phyloP scores from a whole-genome alignment of 2,797 vertebrate species.

The Delichon dasypus region DNA sequence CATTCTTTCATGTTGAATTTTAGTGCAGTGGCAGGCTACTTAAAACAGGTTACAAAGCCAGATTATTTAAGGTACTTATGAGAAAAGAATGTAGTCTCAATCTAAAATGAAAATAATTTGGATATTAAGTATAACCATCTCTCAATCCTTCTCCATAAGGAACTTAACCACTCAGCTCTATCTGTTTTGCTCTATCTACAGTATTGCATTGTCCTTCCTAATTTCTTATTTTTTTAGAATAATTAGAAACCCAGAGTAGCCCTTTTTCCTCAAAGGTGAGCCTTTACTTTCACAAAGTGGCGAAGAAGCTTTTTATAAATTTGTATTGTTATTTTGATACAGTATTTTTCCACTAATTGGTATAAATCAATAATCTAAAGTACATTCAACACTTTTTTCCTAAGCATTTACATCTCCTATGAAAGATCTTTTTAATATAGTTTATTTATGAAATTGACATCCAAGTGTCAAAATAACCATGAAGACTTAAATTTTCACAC shows the following conservation, averaged over 20 bases:
- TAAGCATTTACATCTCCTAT: not conserved
- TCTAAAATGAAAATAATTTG: not conserved
- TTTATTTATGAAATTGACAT: conserved; percentile 12
- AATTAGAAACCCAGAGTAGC: not conserved
- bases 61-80: not conserved
- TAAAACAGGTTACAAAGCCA: not conserved
- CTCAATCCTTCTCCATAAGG: not conserved
- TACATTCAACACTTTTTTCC: not conserved
- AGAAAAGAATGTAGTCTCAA: not conserved
- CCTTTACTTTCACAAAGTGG: not conserved
- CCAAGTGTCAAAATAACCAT: conserved; percentile 4
- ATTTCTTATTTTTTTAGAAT: not conserved
- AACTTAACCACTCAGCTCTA: not conserved
- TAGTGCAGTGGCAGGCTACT: not conserved
- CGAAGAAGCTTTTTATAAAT: not conserved
- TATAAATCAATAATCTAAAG: not conserved
- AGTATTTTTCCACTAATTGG: not conserved
- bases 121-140: not conserved
- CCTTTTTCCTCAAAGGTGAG: not conserved
- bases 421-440: not conserved
- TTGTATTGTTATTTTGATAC: not conserved
- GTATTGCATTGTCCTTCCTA: not conserved
- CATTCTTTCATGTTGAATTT: not conserved
- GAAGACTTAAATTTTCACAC: conserved; percentile 24
- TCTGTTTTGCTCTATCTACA: not conserved